Base-by-base conservation (phyloP, 1,140 invertebrate genomes). In the Eumaeus atala region DNA sequence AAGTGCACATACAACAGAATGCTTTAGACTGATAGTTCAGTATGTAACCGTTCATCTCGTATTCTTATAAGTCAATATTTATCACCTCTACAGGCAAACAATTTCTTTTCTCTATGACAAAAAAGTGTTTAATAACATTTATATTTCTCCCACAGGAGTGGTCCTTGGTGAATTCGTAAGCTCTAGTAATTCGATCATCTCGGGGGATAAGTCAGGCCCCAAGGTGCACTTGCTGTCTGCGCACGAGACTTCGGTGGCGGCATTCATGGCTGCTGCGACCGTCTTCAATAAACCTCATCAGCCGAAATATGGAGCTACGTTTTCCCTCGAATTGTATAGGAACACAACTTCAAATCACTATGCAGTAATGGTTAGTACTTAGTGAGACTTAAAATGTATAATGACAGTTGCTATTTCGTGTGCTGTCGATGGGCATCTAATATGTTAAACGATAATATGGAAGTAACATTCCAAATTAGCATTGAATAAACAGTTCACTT, bases 191-290 rank as follows among this genome's bases (percentile, higher is more conserved):
- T 60, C 74, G 1, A 76, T 81, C 16, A 74, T 87, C 37, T 77
- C 79, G 9, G 72, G 75, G 2, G 64, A 73, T 17, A 51, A 59
- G 6, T 67, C 77, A 0, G 64, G 70, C 33, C 71, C 81, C 1
- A 92, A 91, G 59, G 62, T 92, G 38, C 87, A 86, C 44, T 57
- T 92, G 34, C 92, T 90, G 66, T 91, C 91, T 2, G 91, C 87
- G 8, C 93, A 95, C 70, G 93, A 95, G 70, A 91, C 91, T 44
- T 93, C 92, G 17, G 82, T 95, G 4, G 89, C 91, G 0, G 89
- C 90, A n/a, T 61, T 94, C 8, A 84, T 95, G 58, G 80, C 88
- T 10, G 89, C 90, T 0, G 72, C 94, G 10, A 88, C 89, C 7
- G 87, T 92, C 0, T 95, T 90, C 67, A 28, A 28, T 6, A 80